Conservation (phyloP, 2,888 invertebrate species). For the Tachina lurida region DNA sequence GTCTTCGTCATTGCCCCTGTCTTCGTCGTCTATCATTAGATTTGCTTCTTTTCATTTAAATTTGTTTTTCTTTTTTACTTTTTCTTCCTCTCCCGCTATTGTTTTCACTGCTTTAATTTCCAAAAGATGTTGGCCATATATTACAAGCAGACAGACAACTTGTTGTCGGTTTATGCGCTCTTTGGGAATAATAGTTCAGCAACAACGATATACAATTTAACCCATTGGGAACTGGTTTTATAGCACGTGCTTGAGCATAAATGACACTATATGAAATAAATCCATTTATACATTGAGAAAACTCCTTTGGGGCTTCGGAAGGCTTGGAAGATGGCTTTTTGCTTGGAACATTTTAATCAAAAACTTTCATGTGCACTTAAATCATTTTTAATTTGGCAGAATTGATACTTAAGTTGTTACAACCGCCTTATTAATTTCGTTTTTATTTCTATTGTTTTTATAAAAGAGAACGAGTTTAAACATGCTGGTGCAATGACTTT, state of each 20-base stretch:
- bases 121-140: slow-evolving; percentile 33
- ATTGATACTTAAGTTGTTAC: not conserved
- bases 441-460: not conserved
- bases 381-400: not conserved
- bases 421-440: not conserved
- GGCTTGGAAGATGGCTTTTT: not conserved
- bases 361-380: not conserved
- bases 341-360: not conserved
- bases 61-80: not conserved
- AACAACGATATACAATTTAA: slow-evolving; percentile 56
- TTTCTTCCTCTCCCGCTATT: not conserved
- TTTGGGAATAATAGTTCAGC: slow-evolving; percentile 44
- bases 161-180: slow-evolving; percentile 47
- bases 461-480: slow-evolving; percentile 41
- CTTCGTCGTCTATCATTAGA: slow-evolving; percentile 50
- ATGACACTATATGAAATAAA: not conserved
- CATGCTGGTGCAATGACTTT: slow-evolving; percentile 20
- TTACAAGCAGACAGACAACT: slow-evolving; percentile 36
- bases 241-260: too few species aligned
- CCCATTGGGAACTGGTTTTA: slow-evolving; percentile 5
- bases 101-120: slow-evolving; percentile 35
- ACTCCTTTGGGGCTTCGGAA: not conserved
- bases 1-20: not conserved
- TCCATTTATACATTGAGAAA: not conserved
- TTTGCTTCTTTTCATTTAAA: slow-evolving; percentile 52